phyloP scores from a whole-genome alignment of 2,113 vertebrate genomes.

The Mus pahari region DNA sequence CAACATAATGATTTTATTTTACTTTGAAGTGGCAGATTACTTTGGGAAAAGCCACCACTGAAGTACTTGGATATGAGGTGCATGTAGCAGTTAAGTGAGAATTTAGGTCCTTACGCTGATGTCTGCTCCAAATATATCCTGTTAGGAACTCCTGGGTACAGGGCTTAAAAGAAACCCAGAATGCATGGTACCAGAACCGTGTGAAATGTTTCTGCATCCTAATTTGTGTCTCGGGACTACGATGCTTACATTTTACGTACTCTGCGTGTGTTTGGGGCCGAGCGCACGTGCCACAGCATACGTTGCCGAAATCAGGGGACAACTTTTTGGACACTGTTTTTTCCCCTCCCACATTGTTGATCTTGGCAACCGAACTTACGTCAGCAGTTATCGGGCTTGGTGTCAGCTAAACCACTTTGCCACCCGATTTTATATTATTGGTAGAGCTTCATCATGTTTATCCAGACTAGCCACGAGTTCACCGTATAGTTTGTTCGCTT shows the following conservation, averaged over 20 bases:
- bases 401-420: neutral
- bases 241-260: neutral
- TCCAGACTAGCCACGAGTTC: no score
- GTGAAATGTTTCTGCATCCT: neutral
- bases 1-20: neutral
- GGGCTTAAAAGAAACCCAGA: neutral
- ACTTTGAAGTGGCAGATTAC: neutral
- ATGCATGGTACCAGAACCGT: neutral
- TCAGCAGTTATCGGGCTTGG: neutral
- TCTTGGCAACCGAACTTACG: neutral
- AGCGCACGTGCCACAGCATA: no score
- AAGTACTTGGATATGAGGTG: accelerated
- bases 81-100: neutral
- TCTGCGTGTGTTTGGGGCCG: neutral
- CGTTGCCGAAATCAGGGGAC: neutral
- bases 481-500: neutral
- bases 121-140: neutral
- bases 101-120: neutral
- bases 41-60: neutral
- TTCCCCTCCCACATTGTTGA: neutral
- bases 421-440: neutral
- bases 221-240: neutral
- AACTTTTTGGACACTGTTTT: no score
- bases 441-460: neutral
- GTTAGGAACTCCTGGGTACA: neutral